Base-by-base conservation (phyloP, 2,888 invertebrate genomes). In the Spicauda simplicius region DNA sequence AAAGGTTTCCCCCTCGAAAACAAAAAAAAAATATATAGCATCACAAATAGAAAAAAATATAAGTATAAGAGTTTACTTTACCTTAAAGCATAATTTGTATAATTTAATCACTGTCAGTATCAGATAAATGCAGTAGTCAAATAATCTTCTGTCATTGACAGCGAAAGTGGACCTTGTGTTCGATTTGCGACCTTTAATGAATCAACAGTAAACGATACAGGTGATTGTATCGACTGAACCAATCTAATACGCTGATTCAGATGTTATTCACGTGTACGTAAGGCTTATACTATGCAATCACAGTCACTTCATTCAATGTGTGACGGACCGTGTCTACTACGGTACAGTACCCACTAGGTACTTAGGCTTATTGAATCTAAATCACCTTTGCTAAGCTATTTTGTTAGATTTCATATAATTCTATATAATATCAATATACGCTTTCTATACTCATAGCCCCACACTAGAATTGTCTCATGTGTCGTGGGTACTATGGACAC, bases 201-300 rank as follows among this genome's bases (percentile, higher is more conserved):
- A 25, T 63, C 63, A 64, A 56, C 55, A 50, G 56, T 55, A 45
- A 54, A 30, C 18, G 25, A 55, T 48, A 55, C 62, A 54, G 56
- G 64, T 56, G 64, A 64, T 56, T 64, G 64, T 64, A 56, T 64
- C 54, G 48, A n/a, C 18, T 18, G 16, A 48, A 45, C 45, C 55
- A 33, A 63, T 48, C 55, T 63, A 63, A 63, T 64, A 55, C 45
- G 41, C 52, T 30, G 55, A 63, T 55, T 16, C 25, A 33, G 48
- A n/a, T 55, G 45, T 62, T 54, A 62, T 62, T 20, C 25, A n/a
- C 54, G 12, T 45, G 25, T 25, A 45, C 20, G 14, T 62, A 55
- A 45, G 33, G 30, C 16, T 58, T 56, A 19, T 64, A 50, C 48
- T 12, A 14, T 57, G 64, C 20, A 56, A 25, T 56, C 19, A 57